A percentile compares a stretch with the other conserved stretches of the same genome.
These are phyloP conservation scores for Teinopalpus imperialis DNA, from an alignment of 2,888 invertebrate genomes.

Conservation along the genomic window DNA sequence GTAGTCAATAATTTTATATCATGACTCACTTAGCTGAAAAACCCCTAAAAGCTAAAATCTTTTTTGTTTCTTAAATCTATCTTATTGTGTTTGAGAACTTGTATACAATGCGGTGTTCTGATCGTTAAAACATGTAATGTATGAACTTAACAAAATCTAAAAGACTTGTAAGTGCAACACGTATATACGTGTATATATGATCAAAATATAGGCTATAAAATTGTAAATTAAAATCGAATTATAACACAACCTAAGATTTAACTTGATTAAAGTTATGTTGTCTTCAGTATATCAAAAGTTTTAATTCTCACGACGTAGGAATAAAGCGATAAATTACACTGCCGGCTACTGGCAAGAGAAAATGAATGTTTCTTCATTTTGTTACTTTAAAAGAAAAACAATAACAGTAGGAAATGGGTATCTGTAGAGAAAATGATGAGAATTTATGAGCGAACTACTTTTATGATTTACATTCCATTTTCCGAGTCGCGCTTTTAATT, in stretches of 20 bases:
- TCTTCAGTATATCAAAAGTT: constrained; percentile 8
- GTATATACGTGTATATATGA: no score
- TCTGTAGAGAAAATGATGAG: constrained; percentile 16
- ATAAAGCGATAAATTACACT: constrained; percentile 7
- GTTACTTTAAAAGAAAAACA: constrained; percentile 23
- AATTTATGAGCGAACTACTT: constrained; percentile 13
- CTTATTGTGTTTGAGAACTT: no score
- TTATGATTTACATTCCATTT: constrained; percentile 15
- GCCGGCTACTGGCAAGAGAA: constrained; percentile 3
- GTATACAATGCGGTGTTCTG: no score
- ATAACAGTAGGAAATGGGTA: constrained; percentile 8
- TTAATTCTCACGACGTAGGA: background rate
- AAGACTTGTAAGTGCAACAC: no score
- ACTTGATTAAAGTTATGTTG: background rate
- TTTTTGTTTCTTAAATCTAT: no score
- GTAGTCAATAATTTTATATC: no score
- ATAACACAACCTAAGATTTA: background rate
- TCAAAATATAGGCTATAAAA: no score
- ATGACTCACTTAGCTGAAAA: no score
- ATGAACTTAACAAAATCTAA: no score
- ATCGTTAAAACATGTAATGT: no score
- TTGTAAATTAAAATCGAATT: no score
- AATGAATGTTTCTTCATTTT: constrained; percentile 18
- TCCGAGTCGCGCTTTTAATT: constrained; percentile 12
- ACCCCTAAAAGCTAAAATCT: no score